A percentile compares a stretch with the other conserved stretches of the same genome.
phyloP scores from a whole-genome alignment of 1,140 invertebrate genomes.

The Agrilus planipennis region DNA sequence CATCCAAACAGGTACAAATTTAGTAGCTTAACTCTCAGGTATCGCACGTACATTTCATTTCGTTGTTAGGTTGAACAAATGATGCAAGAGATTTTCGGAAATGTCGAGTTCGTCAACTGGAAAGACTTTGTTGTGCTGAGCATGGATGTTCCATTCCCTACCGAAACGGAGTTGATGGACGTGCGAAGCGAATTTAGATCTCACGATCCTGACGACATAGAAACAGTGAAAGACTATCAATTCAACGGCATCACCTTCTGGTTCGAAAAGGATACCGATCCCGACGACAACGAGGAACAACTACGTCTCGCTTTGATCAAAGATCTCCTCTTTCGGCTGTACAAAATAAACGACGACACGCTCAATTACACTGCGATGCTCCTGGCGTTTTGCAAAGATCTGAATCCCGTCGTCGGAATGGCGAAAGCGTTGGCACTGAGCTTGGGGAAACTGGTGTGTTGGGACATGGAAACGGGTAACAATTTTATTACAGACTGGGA shows the following conservation, averaged over 20 bases:
- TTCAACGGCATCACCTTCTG: constrained; percentile 34
- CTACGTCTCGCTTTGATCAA: constrained; percentile 31
- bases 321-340: constrained; percentile 42
- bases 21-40: too few species aligned
- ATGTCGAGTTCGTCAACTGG: constrained; percentile 42
- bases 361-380: constrained; percentile 48
- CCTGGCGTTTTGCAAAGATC: constrained; percentile 45
- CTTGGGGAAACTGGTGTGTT: constrained; percentile 40
- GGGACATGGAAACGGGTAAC: constrained; percentile 34
- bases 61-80: constrained; percentile 27
- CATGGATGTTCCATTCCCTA: constrained; percentile 40
- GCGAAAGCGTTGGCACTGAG: constrained; percentile 41
- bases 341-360: constrained; percentile 30
- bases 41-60: too few species aligned
- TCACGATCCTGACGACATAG: constrained; percentile 33
- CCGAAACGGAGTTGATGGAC: constrained; percentile 37
- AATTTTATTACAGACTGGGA: constrained; percentile 13
- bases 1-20: constrained; percentile 35
- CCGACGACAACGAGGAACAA: constrained; percentile 14
- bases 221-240: constrained; percentile 27
- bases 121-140: constrained; percentile 48
- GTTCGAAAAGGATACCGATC: constrained; percentile 37
- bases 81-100: constrained; percentile 37
- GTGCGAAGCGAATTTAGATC: constrained; percentile 34
- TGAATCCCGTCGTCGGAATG: constrained; percentile 39